Conservation (phyloP, 2,888 invertebrate species). For the Poecilobothrus nobilitatus region DNA sequence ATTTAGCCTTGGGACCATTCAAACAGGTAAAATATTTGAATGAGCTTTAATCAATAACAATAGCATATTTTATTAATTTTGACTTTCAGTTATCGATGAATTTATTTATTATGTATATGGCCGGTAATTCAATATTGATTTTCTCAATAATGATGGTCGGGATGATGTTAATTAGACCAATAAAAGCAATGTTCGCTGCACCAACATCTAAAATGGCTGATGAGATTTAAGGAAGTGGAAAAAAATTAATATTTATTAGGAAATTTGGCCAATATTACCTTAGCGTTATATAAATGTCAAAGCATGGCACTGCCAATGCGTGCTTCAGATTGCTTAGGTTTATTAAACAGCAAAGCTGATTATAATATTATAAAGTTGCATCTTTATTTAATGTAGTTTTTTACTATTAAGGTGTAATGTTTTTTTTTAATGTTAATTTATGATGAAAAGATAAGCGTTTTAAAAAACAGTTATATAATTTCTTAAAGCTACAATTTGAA, state of each 20-base stretch:
- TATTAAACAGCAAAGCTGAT: constrained; percentile 77
- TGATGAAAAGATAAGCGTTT: no score
- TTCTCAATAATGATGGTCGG: constrained; percentile 99
- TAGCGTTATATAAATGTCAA: constrained; percentile 95
- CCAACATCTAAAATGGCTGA: constrained; percentile 92
- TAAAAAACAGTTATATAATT: no score
- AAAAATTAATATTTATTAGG: constrained; percentile 91
- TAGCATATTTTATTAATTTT: not conserved
- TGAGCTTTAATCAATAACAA: no score
- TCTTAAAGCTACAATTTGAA: no score
- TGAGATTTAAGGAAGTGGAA: constrained; percentile 79
- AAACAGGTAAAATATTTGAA: constrained; percentile 57
- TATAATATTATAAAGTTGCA: constrained; percentile 82
- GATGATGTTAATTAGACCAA: constrained; percentile 93
- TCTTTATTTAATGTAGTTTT: no score
- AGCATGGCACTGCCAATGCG: constrained; percentile 97
- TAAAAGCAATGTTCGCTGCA: constrained; percentile 89
- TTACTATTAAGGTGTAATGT: no score
- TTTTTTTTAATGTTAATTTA: no score
- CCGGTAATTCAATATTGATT: constrained; percentile 97
- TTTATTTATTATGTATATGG: constrained; percentile 99
- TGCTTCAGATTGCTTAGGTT: constrained; percentile 96
- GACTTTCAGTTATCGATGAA: constrained; percentile 80
- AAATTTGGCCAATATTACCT: constrained; percentile 79
- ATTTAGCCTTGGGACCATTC: constrained; percentile 85